Base-by-base conservation (phyloP, 1,140 invertebrate genomes). In the Venustaconcha ellipsiformis region DNA sequence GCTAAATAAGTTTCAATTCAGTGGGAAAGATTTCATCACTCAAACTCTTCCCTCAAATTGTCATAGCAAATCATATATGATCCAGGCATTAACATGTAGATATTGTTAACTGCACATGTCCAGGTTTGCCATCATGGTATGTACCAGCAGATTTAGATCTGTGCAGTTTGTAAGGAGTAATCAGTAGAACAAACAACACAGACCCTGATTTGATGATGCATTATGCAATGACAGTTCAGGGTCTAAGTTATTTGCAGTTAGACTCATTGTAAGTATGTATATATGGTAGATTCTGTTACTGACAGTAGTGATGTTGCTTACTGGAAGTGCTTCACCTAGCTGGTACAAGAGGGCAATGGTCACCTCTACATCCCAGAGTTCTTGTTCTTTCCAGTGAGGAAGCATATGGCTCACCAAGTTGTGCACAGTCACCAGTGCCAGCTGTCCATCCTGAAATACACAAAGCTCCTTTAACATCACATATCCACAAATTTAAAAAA, bases 331-430 rank as follows among this genome's bases (percentile, higher is more conserved):
- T 86, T 93, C 92, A 55, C 92, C 92, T 23, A 93, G 79, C 67
- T 89, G 88, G 80, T 93, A 92, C 56, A 93, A 76, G 55, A 93
- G 83, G 20, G 87, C 87, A 55, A 93, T 88, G 14, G 92, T 90
- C 65, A 92, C 87, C 84, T 93, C 92, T 56, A 92, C 88, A 78
- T 93, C 92, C 74, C 90, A 78, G 76, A 91, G 91, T 56, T 90
- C 78, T 57, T 88, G 80, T 4, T 76, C 82, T 64, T 90, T 87
- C 92, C 92, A 93, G 26, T 89, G 84, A 14, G 87, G 80, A 62
- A 92, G 81, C 1, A 89, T 90, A n/a, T 83, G 84, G 15, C 82
- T 85, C 14, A 92, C 87, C n/a, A 91, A 84, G 70, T 87, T 88
- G 76, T 90, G 88, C 8, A 92, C 89, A 23, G 87, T 88, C 60